Evolutionary conservation across 2,888 invertebrate genomes (phyloP).

Genomic region (Lordiphosa andalusiaca): DNA sequence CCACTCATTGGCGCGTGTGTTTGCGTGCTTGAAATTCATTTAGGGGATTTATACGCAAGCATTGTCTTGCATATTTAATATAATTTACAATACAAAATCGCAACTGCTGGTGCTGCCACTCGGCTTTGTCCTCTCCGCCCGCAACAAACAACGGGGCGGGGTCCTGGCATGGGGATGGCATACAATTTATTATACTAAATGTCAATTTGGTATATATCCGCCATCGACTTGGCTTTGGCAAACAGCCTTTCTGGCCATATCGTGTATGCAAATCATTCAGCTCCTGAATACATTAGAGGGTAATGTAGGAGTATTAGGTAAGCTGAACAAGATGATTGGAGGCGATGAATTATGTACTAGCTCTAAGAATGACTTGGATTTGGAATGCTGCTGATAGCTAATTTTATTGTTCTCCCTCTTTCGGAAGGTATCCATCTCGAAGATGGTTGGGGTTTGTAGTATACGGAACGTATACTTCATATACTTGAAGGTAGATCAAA

Average conservation of each 20-base stretch:
- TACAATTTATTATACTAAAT: conserved; percentile 73
- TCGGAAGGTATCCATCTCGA: too few species aligned
- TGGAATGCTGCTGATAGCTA: too few species aligned
- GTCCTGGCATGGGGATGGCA: conserved; percentile 29
- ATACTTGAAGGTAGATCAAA: too few species aligned
- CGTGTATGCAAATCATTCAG: conserved; percentile 41
- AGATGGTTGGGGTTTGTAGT: too few species aligned
- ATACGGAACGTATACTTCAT: too few species aligned
- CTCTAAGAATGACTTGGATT: too few species aligned
- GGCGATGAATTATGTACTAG: too few species aligned
- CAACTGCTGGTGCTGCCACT: conserved; percentile 27
- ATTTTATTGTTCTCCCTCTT: too few species aligned
- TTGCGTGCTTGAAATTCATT: conserved; percentile 77
- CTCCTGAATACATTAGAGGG: conserved; percentile 7
- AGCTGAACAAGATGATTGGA: too few species aligned
- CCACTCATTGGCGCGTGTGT: conserved; percentile 65
- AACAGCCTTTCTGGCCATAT: conserved; percentile 32
- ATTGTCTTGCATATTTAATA: conserved; percentile 73
- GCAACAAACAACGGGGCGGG: conserved; percentile 16
- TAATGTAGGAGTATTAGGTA: background rate
- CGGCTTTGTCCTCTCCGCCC: conserved; percentile 19
- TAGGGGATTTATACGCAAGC: conserved; percentile 70
- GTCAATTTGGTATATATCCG: conserved; percentile 68
- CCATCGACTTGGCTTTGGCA: conserved; percentile 51
- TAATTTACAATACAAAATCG: conserved; percentile 60